Evolutionary conservation across 2,797 vertebrate genomes (phyloP).

Genomic region (Melopsittacus undulatus): DNA sequence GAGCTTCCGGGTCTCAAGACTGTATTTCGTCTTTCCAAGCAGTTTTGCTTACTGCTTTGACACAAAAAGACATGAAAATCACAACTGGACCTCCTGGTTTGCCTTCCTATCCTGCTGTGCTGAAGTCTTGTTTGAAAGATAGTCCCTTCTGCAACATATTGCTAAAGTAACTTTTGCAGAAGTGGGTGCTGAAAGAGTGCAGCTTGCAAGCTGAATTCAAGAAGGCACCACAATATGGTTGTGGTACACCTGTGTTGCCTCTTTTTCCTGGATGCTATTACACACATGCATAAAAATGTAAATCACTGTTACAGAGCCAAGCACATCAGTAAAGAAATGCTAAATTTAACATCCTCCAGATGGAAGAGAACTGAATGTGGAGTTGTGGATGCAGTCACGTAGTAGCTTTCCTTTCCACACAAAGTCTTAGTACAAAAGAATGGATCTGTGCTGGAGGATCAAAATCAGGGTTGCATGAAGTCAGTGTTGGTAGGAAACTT

Average conservation of each 20-base stretch:
- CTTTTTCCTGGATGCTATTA: neutral
- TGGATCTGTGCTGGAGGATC: neutral
- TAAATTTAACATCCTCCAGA: neutral
- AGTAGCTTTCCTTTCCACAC: fast-evolving
- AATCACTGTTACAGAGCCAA: neutral
- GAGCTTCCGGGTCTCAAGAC: neutral
- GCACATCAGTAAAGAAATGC: neutral
- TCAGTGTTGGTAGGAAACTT: neutral
- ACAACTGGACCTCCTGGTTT: neutral
- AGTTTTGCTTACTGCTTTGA: neutral
- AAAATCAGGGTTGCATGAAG: neutral
- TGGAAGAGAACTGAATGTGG: neutral
- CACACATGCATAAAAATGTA: neutral
- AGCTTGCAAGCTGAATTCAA: neutral
- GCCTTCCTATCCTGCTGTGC: neutral
- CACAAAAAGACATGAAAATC: neutral
- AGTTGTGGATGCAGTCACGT: neutral
- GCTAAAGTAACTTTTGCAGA: neutral
- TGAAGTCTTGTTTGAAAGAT: neutral
- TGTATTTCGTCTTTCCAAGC: neutral
- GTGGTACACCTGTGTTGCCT: neutral
- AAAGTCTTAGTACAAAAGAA: no score
- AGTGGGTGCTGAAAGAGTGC: neutral
- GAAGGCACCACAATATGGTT: neutral
- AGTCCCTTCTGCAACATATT: fast-evolving